Base-by-base conservation (phyloP, 2,888 invertebrate species). In the Leptinotarsa haldemani region DNA sequence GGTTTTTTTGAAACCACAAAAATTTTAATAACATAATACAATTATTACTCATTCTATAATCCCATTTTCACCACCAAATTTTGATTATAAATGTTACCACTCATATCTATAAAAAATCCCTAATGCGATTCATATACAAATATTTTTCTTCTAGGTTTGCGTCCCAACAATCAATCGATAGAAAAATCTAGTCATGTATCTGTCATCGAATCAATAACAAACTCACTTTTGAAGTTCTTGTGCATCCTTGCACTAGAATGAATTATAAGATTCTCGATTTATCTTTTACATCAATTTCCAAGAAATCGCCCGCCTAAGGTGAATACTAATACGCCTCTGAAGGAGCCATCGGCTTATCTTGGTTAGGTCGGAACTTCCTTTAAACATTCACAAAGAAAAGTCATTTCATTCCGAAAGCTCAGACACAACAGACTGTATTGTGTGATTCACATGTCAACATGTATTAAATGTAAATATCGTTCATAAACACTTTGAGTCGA, bases 331-430 rank as follows among this genome's bases (percentile, higher is more conserved):
- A 68, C 68, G 74, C 65, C 74, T 53, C 74, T 68, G 71, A n/a
- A 65, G 69, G 22, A 68, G 52, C 68, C 52, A 68, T 46, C 56
- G 56, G 68, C 67, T 76, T 74, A 76, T 78, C 78, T 74, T 61
- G 68, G 69, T 47, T 73, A 70, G 74, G 79, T 77, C 74, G 78
- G 76, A 70, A 71, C 70, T 74, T 75, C 76, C 74, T 76, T 68
- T 58, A 52, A 65, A 47, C 67, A 69, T 61, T 30, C 64, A 40
- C 30, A 56, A 66, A 73, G 74, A 72, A 74, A 74, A 69, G 75
- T 71, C 71, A 74, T 58, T 74, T 73, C 67, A 70, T 70, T 74
- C 65, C 58, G 70, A 69, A 65, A 52, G 53, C 69, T 65, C 47
- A 52, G 61, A 71, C 71, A 67, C 25, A 70, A 73, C 70, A 73